Evolutionary conservation across 2,113 vertebrate species (phyloP), one percentile per base, ranked within the genome.

Genomic region (Prionailurus bengalensis): DNA sequence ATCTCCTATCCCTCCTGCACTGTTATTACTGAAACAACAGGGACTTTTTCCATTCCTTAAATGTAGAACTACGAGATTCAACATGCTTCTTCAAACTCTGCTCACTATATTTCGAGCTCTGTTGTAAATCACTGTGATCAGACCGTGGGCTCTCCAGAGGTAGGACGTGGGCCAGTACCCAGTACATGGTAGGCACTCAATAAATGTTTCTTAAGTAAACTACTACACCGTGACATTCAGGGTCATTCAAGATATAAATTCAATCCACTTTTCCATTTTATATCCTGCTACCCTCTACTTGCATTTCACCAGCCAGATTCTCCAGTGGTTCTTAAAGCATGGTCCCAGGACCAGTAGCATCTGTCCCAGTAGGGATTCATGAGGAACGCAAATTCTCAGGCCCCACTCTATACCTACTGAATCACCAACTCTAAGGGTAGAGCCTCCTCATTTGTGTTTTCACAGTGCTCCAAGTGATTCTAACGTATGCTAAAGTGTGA

Each of bases 41-140:
- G 25, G 27, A 71, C 51, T 58, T 68, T 78, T 94, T 23, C 53
- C 36, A 79, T 42, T 89, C 70, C 70, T 96, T 94, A 92, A 91
- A 92, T 6, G 71, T 33, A 84, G 89, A 79, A 92, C 23, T 10
- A 17, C 19, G 39, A 73, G 45, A 55, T 66, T 84, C 76, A 92
- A 66, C 7, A 2, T 85, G 33, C 31, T 91, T 87, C 45, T 74
- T 87, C 36, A 89, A 92, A 89, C 48, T 71, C 45, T 23, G n/a
- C 63, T 68, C n/a, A 51, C 12, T 71, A 65, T 92, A 92, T 29
- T 80, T 51, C 15, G 39, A 58, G 27, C 33, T 84, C 31, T 86
- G 65, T 13, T 63, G 5, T 65, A 51, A 87, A 70, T 68, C 70
- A 48, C 27, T 36, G 58, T 31, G 48, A 90, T 31, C n/a, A 86